A percentile compares a stretch with the other conserved stretches of the same genome.
These are phyloP conservation scores for Sternotherus odoratus DNA, from an alignment of 2,797 vertebrate genomes.

Conservation along the genomic window DNA sequence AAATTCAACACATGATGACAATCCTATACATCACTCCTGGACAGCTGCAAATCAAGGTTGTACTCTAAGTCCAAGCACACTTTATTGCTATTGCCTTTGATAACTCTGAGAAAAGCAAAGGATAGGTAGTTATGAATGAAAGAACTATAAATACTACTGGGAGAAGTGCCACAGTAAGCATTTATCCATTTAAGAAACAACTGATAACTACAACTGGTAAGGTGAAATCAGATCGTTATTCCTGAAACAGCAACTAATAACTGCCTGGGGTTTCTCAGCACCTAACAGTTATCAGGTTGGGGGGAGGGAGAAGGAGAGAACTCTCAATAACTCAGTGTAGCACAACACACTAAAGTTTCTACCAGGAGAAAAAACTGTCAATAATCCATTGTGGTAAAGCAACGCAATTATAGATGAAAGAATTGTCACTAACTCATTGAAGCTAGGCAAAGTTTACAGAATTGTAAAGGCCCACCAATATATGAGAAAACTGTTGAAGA, in stretches of 20 bases:
- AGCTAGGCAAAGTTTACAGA: neutral
- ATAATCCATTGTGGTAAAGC: slow-evolving; percentile 17
- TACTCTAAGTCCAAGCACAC: neutral
- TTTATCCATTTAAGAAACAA: slow-evolving; percentile 7
- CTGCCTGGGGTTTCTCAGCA: neutral
- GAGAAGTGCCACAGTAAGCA: neutral
- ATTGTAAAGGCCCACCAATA: neutral
- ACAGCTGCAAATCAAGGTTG: neutral
- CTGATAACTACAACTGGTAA: neutral
- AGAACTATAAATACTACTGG: neutral
- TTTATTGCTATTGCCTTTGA: neutral
- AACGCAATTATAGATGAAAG: slow-evolving; percentile 3
- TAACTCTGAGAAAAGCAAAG: neutral
- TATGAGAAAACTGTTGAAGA: neutral
- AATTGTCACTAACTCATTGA: slow-evolving; percentile 8
- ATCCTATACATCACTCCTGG: neutral
- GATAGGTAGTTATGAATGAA: neutral
- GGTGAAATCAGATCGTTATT: neutral
- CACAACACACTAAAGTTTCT: neutral
- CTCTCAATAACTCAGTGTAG: neutral
- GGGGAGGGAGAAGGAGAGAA: neutral
- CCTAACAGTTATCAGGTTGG: neutral
- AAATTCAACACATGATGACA: neutral
- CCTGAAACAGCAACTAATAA: slow-evolving; percentile 19
- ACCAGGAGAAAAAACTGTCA: neutral